A percentile compares a stretch with the other conserved stretches of the same genome.
These are phyloP conservation scores for Malthinus seriepunctatus DNA, from an alignment of 2,888 invertebrate species.

Conservation along the genomic window DNA sequence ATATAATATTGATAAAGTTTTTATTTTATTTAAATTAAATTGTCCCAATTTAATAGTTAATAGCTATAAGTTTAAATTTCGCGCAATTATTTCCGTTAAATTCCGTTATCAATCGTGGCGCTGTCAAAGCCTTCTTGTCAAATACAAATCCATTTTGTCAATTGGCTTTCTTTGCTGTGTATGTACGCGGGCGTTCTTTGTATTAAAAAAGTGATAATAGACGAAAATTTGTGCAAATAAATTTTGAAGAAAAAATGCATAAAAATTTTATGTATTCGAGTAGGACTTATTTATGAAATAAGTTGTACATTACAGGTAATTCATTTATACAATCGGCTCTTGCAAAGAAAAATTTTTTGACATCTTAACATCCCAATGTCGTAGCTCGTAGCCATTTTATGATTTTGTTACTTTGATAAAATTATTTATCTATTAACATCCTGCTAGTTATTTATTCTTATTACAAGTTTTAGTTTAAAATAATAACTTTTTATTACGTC, in stretches of 20 bases:
- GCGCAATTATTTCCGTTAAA: not conserved
- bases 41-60: not conserved
- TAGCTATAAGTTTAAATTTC: not conserved
- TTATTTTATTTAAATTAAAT: no score
- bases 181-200: slow-evolving; percentile 32
- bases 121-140: slow-evolving; percentile 31
- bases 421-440: slow-evolving; percentile 18
- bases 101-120: slow-evolving; percentile 34
- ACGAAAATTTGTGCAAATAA: slow-evolving; percentile 19
- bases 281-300: slow-evolving; percentile 29
- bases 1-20: no score
- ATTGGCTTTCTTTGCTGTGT: slow-evolving; percentile 33
- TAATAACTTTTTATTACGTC: not conserved
- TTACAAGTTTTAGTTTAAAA: not conserved
- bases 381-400: slow-evolving; percentile 33
- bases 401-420: slow-evolving; percentile 8
- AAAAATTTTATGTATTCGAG: slow-evolving; percentile 26
- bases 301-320: slow-evolving; percentile 31
- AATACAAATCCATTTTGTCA: slow-evolving; percentile 40
- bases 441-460: not conserved
- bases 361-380: slow-evolving; percentile 14
- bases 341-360: slow-evolving; percentile 29
- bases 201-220: slow-evolving; percentile 27
- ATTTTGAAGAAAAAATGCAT: slow-evolving; percentile 26
- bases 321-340: slow-evolving; percentile 10